Evolutionary conservation across 2,113 vertebrate species (phyloP).

Genomic region (Spermophilus dauricus): DNA sequence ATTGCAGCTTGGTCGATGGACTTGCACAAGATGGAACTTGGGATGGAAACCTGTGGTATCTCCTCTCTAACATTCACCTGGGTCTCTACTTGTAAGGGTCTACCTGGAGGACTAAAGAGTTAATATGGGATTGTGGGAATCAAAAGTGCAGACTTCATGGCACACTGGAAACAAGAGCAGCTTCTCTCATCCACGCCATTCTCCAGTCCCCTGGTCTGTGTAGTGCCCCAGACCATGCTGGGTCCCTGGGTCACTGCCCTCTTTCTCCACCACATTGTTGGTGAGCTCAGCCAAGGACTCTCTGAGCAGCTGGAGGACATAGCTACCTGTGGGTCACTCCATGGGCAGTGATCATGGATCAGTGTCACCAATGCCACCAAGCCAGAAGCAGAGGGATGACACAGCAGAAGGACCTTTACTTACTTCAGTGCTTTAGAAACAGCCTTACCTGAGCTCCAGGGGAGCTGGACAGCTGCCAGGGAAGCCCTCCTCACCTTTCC

Average conservation of each 20-base stretch:
- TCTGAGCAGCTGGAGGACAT: neutral
- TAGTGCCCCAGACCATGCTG: rapidly evolving
- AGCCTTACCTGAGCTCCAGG: too few species aligned
- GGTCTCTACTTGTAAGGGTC: neutral
- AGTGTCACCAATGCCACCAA: neutral
- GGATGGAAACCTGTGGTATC: neutral
- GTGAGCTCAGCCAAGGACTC: rapidly evolving
- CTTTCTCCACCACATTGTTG: rapidly evolving
- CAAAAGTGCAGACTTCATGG: neutral
- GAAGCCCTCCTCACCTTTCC: rapidly evolving
- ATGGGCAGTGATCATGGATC: too few species aligned
- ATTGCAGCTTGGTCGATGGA: neutral
- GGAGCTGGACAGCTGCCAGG: too few species aligned
- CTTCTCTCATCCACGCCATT: rapidly evolving
- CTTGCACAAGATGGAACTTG: neutral
- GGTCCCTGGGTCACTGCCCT: rapidly evolving
- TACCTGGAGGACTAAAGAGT: neutral
- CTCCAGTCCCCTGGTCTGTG: rapidly evolving
- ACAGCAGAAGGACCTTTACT: rapidly evolving
- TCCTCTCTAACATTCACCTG: neutral
- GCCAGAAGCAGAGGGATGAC: neutral
- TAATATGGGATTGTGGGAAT: neutral
- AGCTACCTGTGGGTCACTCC: neutral
- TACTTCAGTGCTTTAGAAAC: too few species aligned
- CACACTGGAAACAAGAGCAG: neutral